These are phyloP conservation scores for Tortricodes alternella DNA, from an alignment of 2,888 invertebrate genomes.

Conservation along the genomic window DNA sequence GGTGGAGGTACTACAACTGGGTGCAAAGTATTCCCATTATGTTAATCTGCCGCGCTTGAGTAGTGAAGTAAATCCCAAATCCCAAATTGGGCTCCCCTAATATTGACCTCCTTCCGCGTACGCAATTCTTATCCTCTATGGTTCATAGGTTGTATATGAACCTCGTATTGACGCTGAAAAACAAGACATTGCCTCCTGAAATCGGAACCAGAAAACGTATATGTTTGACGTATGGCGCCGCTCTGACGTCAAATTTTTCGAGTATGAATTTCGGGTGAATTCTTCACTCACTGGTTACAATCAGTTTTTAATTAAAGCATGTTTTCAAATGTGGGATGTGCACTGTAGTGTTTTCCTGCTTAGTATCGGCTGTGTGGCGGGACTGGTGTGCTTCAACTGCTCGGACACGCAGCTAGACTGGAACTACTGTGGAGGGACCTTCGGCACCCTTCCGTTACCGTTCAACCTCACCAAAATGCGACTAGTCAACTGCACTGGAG, in stretches of 20 bases:
- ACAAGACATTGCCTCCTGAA: no score
- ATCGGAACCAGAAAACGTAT: no score
- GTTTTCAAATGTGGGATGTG: constrained; percentile 23
- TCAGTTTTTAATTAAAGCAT: neutral
- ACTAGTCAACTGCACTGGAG: constrained; percentile 64
- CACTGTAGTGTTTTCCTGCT: constrained; percentile 19
- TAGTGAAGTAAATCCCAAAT: no score
- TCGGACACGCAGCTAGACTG: constrained; percentile 55
- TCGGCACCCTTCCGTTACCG: constrained; percentile 41
- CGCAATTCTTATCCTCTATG: no score
- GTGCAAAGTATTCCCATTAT: no score
- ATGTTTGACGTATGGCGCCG: neutral
- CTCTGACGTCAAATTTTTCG: neutral
- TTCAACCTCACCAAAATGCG: constrained; percentile 54
- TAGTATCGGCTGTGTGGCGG: constrained; percentile 30
- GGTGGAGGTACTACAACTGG: no score
- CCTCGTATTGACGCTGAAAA: no score
- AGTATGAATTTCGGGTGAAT: constrained; percentile 13
- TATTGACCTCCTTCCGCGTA: no score
- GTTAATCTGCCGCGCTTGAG: no score
- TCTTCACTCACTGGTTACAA: neutral
- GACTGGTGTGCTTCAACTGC: constrained; percentile 66
- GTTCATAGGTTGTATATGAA: no score
- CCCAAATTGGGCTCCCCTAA: no score
- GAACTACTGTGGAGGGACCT: constrained; percentile 58